Percentiles rank a stretch among this genome's conserved stretches.
These are phyloP conservation scores for Emydoidea blandingii DNA, from an alignment of 2,797 vertebrate genomes.

Conservation along the genomic window DNA sequence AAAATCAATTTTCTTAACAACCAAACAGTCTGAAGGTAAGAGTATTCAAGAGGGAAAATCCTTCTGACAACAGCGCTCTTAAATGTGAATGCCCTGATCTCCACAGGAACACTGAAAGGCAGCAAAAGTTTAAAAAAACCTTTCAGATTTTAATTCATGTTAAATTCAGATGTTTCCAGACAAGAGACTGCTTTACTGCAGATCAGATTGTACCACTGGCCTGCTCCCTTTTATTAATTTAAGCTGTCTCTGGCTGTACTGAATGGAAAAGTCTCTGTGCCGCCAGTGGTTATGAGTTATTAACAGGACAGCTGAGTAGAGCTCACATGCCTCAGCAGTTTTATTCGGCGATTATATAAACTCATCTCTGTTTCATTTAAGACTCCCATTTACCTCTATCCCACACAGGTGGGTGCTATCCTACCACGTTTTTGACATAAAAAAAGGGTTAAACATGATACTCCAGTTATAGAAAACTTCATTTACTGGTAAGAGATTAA, in stretches of 20 bases:
- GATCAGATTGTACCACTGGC: constrained; percentile 51
- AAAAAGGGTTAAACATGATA: not conserved
- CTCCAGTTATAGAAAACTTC: not conserved
- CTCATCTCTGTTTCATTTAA: constrained; percentile 24
- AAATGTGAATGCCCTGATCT: constrained; percentile 18
- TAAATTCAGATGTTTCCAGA: constrained; percentile 55
- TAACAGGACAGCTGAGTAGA: constrained; percentile 11
- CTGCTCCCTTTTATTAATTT: constrained; percentile 68
- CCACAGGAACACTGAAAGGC: constrained; percentile 10
- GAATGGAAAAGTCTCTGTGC: constrained; percentile 54
- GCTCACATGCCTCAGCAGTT: constrained; percentile 24
- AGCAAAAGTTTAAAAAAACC: constrained; percentile 53
- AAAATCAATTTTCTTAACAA: not conserved
- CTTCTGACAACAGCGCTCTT: not conserved
- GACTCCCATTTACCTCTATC: not conserved
- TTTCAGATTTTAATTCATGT: constrained; percentile 51
- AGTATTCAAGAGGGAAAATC: constrained; percentile 16
- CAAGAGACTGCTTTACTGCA: constrained; percentile 26
- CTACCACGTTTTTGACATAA: not conserved
- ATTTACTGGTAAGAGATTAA: not conserved
- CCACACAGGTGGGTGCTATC: not conserved
- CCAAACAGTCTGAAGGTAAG: not conserved
- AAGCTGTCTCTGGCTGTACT: constrained; percentile 56
- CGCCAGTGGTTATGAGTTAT: constrained; percentile 16
- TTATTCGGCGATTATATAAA: constrained; percentile 45